These are phyloP conservation scores for Berghia stephanieae DNA, from an alignment of 1,140 invertebrate species.

Conservation along the genomic window DNA sequence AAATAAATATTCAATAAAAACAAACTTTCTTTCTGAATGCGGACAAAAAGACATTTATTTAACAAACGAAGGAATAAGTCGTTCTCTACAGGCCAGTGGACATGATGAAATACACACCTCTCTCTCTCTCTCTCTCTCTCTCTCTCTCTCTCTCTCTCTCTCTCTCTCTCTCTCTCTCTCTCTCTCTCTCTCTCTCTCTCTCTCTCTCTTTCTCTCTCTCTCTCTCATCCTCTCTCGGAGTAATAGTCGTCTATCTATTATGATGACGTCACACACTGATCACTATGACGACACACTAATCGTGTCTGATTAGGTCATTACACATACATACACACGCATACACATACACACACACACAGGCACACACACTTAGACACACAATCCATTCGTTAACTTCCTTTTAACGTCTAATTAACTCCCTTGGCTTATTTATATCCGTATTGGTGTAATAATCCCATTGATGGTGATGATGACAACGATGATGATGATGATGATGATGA, in stretches of 20 bases:
- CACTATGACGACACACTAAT: neutral
- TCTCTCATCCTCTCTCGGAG: neutral
- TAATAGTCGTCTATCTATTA: neutral
- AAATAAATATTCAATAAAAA: neutral
- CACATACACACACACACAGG: neutral
- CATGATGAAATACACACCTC: too few relatives aligned
- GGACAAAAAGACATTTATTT: too few relatives aligned
- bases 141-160: neutral
- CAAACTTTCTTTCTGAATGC: too few relatives aligned
- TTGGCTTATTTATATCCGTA: neutral
- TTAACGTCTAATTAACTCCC: neutral
- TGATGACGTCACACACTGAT: neutral
- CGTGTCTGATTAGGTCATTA: neutral
- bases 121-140: neutral
- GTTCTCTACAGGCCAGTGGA: too few relatives aligned
- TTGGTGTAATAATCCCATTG: neutral
- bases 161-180: neutral
- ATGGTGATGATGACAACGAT: neutral
- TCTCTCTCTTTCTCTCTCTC: neutral
- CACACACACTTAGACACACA: neutral
- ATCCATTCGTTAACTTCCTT: neutral
- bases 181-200: slow-evolving; percentile 1
- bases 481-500: neutral
- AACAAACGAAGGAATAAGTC: neutral
- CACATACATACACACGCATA: neutral